A percentile compares a stretch with the other conserved stretches of the same genome.
Conservation (phyloP, 2,113 vertebrate genomes). For the Oreochromis niloticus region DNA sequence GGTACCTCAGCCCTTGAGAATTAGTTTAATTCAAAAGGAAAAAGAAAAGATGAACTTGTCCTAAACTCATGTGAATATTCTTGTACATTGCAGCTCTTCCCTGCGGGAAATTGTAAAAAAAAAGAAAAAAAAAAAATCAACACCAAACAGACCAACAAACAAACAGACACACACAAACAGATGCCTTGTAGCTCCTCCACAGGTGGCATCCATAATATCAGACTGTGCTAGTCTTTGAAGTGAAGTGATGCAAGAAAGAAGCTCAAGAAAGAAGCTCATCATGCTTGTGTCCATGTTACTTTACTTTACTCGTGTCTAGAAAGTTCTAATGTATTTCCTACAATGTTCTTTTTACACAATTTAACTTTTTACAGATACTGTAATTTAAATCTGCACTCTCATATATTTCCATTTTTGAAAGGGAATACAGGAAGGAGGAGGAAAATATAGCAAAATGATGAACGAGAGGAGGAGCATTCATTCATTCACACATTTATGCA, state of each 20-base stretch:
- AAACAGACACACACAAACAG: background rate
- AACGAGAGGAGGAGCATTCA: background rate
- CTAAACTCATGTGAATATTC: background rate
- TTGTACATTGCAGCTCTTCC: background rate
- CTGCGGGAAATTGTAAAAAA: background rate
- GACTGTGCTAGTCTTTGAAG: background rate
- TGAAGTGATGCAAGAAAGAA: background rate
- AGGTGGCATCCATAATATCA: rapidly evolving
- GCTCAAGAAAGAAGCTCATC: background rate
- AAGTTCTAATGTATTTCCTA: background rate
- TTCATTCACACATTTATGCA: background rate
- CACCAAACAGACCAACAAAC: background rate
- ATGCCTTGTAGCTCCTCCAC: background rate
- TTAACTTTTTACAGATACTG: background rate
- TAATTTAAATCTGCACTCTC: background rate
- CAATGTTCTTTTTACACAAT: background rate
- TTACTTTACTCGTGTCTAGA: background rate
- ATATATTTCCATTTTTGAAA: background rate
- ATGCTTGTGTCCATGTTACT: background rate
- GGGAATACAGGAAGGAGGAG: background rate
- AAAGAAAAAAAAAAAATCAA: background rate
- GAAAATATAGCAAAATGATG: background rate
- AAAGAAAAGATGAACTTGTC: background rate
- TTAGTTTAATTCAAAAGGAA: background rate
- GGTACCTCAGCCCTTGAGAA: background rate